Conservation (phyloP, 2,797 vertebrate genomes). For the Valencia hispanica region DNA sequence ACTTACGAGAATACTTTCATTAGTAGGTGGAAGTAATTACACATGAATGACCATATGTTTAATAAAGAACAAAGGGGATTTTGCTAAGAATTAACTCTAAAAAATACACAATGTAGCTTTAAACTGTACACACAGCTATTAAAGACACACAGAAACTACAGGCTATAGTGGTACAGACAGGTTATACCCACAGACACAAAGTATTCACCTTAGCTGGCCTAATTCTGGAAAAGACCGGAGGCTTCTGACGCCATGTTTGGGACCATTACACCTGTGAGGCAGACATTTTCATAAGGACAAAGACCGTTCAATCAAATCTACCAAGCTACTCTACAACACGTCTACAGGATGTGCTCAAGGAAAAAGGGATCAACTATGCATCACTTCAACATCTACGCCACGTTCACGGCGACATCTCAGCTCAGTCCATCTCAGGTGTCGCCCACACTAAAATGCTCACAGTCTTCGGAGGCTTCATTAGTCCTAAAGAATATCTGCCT, state of each 20-base stretch:
- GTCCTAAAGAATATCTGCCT: constrained; percentile 44
- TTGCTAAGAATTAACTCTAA: no score
- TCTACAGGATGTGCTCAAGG: constrained; percentile 9
- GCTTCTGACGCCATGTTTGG: constrained; percentile 80
- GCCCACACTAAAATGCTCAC: constrained; percentile 16
- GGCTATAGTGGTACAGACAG: constrained; percentile 40
- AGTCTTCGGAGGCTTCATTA: constrained; percentile 56
- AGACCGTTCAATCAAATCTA: constrained; percentile 16
- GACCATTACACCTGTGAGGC: constrained; percentile 81
- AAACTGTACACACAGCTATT: neutral
- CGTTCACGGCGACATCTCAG: constrained; percentile 12
- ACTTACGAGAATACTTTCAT: no score
- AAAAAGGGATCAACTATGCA: constrained; percentile 20
- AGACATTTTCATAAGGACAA: constrained; percentile 64
- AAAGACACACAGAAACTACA: constrained; percentile 16
- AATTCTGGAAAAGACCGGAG: constrained; percentile 84
- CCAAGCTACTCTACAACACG: constrained; percentile 14
- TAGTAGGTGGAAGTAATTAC: no score
- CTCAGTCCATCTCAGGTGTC: constrained; percentile 34
- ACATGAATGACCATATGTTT: no score
- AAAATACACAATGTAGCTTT: no score
- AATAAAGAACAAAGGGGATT: no score
- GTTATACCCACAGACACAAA: constrained; percentile 58
- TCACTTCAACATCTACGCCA: constrained; percentile 22
- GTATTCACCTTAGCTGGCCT: constrained; percentile 76